Evolutionary conservation across 2,113 vertebrate species (phyloP).

Genomic region (Anolis sagrei): DNA sequence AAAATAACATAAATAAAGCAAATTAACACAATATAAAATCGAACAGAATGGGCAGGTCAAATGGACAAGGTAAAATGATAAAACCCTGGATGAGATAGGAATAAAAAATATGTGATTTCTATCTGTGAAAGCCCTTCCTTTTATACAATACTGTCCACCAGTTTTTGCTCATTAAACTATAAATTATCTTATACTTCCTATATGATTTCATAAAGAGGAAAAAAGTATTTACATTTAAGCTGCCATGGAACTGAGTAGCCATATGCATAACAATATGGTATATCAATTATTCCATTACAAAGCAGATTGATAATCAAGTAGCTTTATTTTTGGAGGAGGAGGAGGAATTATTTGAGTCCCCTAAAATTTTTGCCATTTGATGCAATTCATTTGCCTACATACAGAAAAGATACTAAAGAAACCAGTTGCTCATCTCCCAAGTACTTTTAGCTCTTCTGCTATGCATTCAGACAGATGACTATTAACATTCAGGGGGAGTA

Average conservation of each 20-base stretch:
- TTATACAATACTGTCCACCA: background rate
- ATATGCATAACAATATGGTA: background rate
- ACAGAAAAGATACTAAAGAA: background rate
- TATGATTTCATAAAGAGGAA: background rate
- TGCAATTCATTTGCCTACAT: background rate
- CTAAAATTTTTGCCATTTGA: constrained; percentile 2
- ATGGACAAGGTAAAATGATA: too few species aligned
- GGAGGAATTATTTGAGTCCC: background rate
- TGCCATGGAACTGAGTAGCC: background rate
- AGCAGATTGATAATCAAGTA: background rate
- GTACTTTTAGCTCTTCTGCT: background rate
- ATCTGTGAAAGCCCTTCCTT: background rate
- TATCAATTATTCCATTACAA: background rate
- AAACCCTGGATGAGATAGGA: too few species aligned
- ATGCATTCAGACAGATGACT: background rate
- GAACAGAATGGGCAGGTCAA: too few species aligned
- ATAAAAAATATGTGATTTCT: too few species aligned
- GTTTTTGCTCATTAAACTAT: background rate
- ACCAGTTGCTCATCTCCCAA: background rate
- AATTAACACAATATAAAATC: too few species aligned
- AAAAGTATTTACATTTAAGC: background rate
- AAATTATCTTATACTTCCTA: background rate
- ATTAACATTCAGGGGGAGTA: background rate
- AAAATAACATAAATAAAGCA: too few species aligned
- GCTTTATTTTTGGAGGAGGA: background rate